These are phyloP conservation scores for Aricia agestis DNA, from an alignment of 1,140 invertebrate species.

Conservation along the genomic window DNA sequence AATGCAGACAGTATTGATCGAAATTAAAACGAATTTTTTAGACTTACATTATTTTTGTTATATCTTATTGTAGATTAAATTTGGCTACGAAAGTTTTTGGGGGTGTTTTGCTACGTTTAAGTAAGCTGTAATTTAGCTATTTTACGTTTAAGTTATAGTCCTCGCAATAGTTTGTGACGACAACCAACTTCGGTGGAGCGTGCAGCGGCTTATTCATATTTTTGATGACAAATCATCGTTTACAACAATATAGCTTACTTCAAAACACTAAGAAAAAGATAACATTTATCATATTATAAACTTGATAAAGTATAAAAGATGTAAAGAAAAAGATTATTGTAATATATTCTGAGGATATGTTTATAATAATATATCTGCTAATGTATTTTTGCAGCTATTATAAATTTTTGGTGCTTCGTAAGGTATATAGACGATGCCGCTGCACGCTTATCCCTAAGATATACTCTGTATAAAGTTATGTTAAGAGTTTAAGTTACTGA, in stretches of 20 bases:
- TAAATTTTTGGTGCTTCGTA: background rate
- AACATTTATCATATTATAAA: background rate
- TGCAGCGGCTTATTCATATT: too few species aligned
- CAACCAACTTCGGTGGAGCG: too few species aligned
- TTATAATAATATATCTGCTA: background rate
- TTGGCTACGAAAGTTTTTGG: too few species aligned
- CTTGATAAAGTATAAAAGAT: background rate
- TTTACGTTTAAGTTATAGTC: constrained; percentile 1
- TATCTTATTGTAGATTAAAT: too few species aligned
- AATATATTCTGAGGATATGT: constrained; percentile 1
- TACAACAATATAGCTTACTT: too few species aligned
- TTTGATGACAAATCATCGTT: too few species aligned
- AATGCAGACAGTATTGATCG: too few species aligned
- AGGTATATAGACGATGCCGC: background rate
- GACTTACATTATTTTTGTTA: too few species aligned
- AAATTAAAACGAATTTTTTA: too few species aligned
- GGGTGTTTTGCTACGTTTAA: too few species aligned
- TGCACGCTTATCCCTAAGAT: background rate
- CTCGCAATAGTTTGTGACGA: background rate
- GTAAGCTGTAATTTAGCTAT: background rate
- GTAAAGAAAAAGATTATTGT: background rate
- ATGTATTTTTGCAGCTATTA: background rate
- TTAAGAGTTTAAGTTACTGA: constrained; percentile 11
- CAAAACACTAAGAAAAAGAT: background rate
- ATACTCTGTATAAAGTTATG: constrained; percentile 12